Evolutionary conservation across 2,888 invertebrate genomes (phyloP), one percentile per base, ranked within the genome.

Genomic region (Cataglyphis cursor): DNA sequence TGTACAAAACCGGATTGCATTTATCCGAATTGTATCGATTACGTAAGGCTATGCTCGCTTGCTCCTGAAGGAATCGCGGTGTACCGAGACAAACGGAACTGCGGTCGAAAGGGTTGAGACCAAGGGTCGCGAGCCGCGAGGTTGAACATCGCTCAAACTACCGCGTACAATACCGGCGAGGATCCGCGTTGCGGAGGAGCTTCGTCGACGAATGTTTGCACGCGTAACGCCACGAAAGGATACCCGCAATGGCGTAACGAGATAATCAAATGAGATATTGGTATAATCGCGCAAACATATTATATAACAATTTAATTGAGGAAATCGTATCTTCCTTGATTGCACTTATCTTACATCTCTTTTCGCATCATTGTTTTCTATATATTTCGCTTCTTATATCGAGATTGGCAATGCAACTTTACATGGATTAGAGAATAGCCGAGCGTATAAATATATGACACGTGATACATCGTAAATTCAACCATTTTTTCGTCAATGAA

Each of bases 111-210:
- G 91, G 90, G 90, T 91, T 88, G 90, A 89, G 84, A 75, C 82
- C 75, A 82, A 87, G 90, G 90, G 90, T 90, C 89, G 89, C 86
- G 87, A 83, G 64, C 86, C 86, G 85, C 81, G 85, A 88, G 87
- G 82, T 85, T 84, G 85, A 89, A 90, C 90, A 92, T 91, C 91
- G 90, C 88, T 92, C 92, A 90, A 92, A 92, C 90, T 87, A 76
- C 83, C 84, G 83, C 68, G 74, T 57, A 80, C 83, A 84, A 87
- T 84, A 74, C 83, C 83, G 65, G 80, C 66, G 80, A 83, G 85
- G 76, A 86, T 82, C 59, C 62, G 73, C 73, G 82, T 82, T 81
- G 59, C 81, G 51, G 54, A 68, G 51, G 70, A 85, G 70, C 59
- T 66, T 80, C 80, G 57, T 82, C 64, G 62, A 82, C 83, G 81